Evolutionary conservation across 2,113 vertebrate species (phyloP), one percentile per base, ranked within the genome.

Genomic region (Nycticorax nycticorax): DNA sequence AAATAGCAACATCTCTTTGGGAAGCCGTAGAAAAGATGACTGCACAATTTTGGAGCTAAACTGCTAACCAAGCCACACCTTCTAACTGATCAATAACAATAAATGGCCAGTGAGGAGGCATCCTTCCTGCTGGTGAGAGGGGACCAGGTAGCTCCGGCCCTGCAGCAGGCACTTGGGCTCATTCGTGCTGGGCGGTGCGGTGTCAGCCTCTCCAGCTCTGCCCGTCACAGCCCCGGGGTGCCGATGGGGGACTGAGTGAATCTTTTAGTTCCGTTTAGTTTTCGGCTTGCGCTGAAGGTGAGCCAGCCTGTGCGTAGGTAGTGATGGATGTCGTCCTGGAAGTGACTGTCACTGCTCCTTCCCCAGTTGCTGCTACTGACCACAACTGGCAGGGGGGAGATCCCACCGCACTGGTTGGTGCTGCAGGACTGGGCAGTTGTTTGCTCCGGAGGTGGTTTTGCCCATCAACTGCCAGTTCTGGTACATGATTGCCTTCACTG

Each of bases 271-370:
- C 32, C n/a, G 71, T n/a, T 28, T 27, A 19, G 24, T 57, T 90
- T 72, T 53, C 30, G 32, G 47, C 47, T 85, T 83, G 39, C 33
- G 9, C 2, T 71, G 32, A 55, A 63, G 53, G 19, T 30, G 32
- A 67, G 35, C 26, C 19, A n/a, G 33, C 22, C 1, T 15, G 23
- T 50, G 57, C 0, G 0, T 14, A 32, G 37, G 24, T 10, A 8
- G 27, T 24, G 43, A 30, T n/a, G 32, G 26, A 20, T 5, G 2
- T 50, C 24, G 22, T 53, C 41, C 19, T 59, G 76, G n/a, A 64
- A 68, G 18, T 33, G 22, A 30, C 10, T 9, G 6, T 41, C 10
- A 1, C 50, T 55, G 26, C 41, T 41, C 30, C 10, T 39, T 41
- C 23, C 39, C 12, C 14, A 3, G 5, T 9, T 4, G 2, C 64